These are phyloP conservation scores for Euura saliciscinereae DNA, from an alignment of 1,140 invertebrate genomes.

Conservation along the genomic window DNA sequence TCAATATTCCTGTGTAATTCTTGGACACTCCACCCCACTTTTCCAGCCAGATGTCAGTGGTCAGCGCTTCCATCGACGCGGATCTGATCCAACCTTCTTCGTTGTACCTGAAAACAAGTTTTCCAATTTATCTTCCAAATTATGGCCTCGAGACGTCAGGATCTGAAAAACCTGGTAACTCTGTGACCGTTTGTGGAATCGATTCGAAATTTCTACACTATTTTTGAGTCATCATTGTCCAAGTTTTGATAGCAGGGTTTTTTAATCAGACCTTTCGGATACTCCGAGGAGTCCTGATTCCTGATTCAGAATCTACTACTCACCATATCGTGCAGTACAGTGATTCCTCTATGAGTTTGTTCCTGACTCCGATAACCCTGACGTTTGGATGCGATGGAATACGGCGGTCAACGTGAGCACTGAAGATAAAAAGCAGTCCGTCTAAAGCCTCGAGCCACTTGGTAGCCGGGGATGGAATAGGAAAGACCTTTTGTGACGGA, in stretches of 20 bases:
- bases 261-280: no score
- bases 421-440: conserved; percentile 52
- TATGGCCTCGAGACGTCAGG: not conserved
- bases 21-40: conserved; percentile 45
- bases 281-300: no score
- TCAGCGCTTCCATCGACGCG: conserved; percentile 49
- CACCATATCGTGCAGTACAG: conserved; percentile 55
- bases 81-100: conserved; percentile 33
- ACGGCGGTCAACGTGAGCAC: conserved; percentile 51
- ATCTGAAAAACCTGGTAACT: no score
- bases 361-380: conserved; percentile 56
- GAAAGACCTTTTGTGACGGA: not conserved
- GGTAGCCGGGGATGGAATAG: not conserved
- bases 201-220: no score
- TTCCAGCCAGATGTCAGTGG: conserved; percentile 53
- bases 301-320: conserved; percentile 15
- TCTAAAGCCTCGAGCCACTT: conserved; percentile 53
- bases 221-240: no score
- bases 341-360: conserved; percentile 43
- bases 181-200: no score
- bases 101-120: conserved; percentile 39
- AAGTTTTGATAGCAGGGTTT: no score
- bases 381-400: conserved; percentile 49
- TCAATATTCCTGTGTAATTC: conserved; percentile 49
- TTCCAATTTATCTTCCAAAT: not conserved